These are phyloP conservation scores for Callinectes sapidus DNA, from an alignment of 2,888 invertebrate species.

Conservation along the genomic window DNA sequence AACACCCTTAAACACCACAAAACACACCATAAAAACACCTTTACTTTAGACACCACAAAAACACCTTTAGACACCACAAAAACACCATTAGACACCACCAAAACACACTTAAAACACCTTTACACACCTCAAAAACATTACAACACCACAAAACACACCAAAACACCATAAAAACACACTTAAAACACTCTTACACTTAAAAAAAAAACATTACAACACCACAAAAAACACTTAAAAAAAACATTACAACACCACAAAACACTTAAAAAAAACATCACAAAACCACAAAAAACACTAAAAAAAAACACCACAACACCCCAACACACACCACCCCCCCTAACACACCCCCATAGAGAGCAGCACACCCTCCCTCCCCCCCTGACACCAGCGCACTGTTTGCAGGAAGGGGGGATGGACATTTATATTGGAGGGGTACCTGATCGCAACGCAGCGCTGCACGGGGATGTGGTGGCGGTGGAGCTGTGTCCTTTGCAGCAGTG, in stretches of 20 bases:
- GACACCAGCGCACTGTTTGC: too few relatives aligned
- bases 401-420: conserved; percentile 81
- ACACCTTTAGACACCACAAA: too few relatives aligned
- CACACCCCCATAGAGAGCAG: too few relatives aligned
- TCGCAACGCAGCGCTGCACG: conserved; percentile 89
- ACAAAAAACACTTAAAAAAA: too few relatives aligned
- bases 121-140: background rate
- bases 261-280: too few relatives aligned
- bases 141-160: background rate
- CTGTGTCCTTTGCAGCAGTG: conserved; percentile 75
- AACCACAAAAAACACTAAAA: background rate
- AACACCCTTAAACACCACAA: too few relatives aligned
- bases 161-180: background rate
- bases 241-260: too few relatives aligned
- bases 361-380: too few relatives aligned
- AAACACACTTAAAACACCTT: background rate
- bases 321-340: too few relatives aligned
- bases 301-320: too few relatives aligned
- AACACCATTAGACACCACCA: background rate
- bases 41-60: too few relatives aligned
- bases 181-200: background rate
- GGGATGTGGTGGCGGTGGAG: conserved; percentile 84
- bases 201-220: background rate
- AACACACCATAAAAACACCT: too few relatives aligned
- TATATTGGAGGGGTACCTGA: conserved; percentile 83